These are phyloP conservation scores for Apotomis turbidana DNA, from an alignment of 2,888 invertebrate species.

Conservation along the genomic window DNA sequence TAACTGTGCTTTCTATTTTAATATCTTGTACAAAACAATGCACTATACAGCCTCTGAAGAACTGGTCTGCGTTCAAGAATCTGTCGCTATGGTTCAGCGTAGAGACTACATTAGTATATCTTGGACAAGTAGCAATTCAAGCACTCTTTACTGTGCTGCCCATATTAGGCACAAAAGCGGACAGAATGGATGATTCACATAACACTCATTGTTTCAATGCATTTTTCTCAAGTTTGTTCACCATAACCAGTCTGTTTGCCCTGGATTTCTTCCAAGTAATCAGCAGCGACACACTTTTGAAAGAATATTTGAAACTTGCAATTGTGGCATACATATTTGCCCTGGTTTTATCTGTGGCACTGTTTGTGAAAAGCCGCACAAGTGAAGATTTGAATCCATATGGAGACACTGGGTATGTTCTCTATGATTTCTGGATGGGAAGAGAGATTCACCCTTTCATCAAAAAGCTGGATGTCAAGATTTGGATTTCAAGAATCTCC, in stretches of 20 bases:
- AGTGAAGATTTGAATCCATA: constrained; percentile 84
- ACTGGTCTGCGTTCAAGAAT: constrained; percentile 57
- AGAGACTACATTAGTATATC: constrained; percentile 61
- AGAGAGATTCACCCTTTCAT: constrained; percentile 88
- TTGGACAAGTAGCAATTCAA: constrained; percentile 74
- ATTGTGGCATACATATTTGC: constrained; percentile 83
- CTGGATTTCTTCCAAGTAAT: constrained; percentile 79
- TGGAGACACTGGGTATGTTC: constrained; percentile 84
- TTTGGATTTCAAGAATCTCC: constrained; percentile 82
- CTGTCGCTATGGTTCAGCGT: constrained; percentile 60
- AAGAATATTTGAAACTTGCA: constrained; percentile 84
- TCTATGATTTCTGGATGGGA: constrained; percentile 91
- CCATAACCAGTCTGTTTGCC: constrained; percentile 62
- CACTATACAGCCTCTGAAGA: constrained; percentile 58
- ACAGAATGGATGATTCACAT: constrained; percentile 61
- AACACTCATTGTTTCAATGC: constrained; percentile 80
- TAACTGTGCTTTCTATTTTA: constrained; percentile 66
- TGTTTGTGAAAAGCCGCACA: constrained; percentile 84
- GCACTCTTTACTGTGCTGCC: constrained; percentile 80
- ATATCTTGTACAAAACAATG: constrained; percentile 70
- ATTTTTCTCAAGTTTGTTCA: constrained; percentile 75
- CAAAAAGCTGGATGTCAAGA: constrained; percentile 86
- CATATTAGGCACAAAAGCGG: constrained; percentile 77
- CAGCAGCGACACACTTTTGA: constrained; percentile 73
- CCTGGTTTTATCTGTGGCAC: constrained; percentile 77